Percentiles rank a stretch among this genome's conserved stretches.
These are phyloP conservation scores for Eupithecia abbreviata DNA, from an alignment of 2,888 invertebrate species.

Conservation along the genomic window DNA sequence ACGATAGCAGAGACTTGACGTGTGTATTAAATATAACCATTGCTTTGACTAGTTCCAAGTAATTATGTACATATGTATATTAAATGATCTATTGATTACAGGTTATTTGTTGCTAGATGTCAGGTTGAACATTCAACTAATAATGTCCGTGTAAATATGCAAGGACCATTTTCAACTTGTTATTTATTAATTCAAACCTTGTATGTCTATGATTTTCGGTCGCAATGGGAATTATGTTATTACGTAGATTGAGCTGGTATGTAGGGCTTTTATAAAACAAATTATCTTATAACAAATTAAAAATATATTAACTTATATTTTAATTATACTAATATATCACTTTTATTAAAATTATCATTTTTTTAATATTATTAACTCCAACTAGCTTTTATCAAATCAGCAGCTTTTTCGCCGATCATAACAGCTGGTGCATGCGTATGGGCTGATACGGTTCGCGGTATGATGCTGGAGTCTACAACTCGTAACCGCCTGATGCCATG, in stretches of 20 bases:
- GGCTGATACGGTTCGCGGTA: slow-evolving; percentile 80
- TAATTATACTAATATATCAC: background rate
- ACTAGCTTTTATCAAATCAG: slow-evolving; percentile 80
- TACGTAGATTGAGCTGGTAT: background rate
- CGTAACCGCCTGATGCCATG: slow-evolving; percentile 76
- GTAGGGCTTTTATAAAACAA: background rate
- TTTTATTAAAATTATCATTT: background rate
- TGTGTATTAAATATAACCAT: background rate
- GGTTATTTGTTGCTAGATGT: background rate
- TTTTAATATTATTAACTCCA: slow-evolving; percentile 53
- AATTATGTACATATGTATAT: background rate
- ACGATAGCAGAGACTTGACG: background rate
- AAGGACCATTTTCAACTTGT: background rate
- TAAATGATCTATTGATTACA: background rate
- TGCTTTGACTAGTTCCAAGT: background rate
- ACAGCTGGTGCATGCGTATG: slow-evolving; percentile 83
- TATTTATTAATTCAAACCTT: background rate
- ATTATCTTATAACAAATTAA: background rate
- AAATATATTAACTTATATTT: background rate
- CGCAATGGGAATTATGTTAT: background rate
- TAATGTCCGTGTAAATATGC: background rate
- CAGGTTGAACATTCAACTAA: background rate
- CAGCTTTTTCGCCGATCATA: slow-evolving; percentile 84
- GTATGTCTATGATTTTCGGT: background rate
- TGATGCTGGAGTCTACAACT: slow-evolving; percentile 82